Conservation (phyloP, 2,113 vertebrate species). For the Platichthys flesus region DNA sequence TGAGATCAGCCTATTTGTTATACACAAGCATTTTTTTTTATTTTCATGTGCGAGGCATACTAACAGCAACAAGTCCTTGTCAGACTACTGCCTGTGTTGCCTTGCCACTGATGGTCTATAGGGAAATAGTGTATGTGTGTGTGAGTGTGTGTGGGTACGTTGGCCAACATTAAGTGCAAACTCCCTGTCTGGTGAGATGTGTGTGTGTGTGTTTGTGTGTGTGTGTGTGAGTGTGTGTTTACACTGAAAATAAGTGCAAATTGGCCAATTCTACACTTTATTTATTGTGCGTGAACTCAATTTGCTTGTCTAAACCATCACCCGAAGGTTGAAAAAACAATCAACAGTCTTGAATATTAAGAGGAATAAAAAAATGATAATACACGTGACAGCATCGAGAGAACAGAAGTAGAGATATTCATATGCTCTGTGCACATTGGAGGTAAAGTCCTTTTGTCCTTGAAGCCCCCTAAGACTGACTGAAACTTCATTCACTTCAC, state of each 20-base stretch:
- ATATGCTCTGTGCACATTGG: not conserved
- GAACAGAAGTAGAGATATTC: not conserved
- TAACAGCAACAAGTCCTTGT: slow-evolving; percentile 35
- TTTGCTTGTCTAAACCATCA: slow-evolving; percentile 6
- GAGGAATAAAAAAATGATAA: not conserved
- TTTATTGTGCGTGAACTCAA: slow-evolving; percentile 10
- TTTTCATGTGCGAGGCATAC: not conserved
- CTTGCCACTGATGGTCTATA: not conserved
- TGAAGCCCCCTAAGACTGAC: not conserved
- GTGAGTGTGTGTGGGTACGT: not conserved
- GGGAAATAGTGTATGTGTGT: slow-evolving; percentile 5
- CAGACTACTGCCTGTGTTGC: slow-evolving; percentile 11
- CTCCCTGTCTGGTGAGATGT: not conserved
- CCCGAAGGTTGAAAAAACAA: slow-evolving; percentile 4
- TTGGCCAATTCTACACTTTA: not conserved
- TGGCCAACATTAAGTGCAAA: slow-evolving; percentile 9
- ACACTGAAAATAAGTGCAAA: slow-evolving; percentile 23
- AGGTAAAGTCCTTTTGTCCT: not conserved
- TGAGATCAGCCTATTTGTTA: slow-evolving; percentile 70
- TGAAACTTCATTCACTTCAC: slow-evolving; percentile 7
- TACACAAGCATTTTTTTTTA: slow-evolving; percentile 27
- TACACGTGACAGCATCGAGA: not conserved
- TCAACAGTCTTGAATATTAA: not conserved
- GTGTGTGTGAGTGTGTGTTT: not conserved
- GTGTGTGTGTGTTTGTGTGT: not conserved